Percentiles rank a stretch among this genome's conserved stretches.
These are phyloP conservation scores for Myiozetetes cayanensis DNA, from an alignment of 2,113 vertebrate genomes.

Conservation along the genomic window DNA sequence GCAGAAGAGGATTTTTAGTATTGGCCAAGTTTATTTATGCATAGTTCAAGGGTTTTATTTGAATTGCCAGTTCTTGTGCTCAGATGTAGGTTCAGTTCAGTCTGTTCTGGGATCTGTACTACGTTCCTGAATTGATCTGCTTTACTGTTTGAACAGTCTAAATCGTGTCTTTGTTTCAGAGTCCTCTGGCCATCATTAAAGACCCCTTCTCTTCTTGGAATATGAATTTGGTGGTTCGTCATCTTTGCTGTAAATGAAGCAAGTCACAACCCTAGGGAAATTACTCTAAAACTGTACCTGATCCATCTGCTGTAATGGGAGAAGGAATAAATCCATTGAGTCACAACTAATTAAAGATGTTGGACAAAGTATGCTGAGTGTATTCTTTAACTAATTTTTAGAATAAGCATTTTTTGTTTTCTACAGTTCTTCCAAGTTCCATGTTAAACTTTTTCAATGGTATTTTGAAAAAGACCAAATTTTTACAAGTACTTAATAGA, in stretches of 20 bases:
- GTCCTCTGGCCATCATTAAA: slow-evolving; percentile 59
- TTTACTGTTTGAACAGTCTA: slow-evolving; percentile 24
- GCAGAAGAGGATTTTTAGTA: not conserved
- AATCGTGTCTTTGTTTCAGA: slow-evolving; percentile 52
- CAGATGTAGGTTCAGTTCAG: not conserved
- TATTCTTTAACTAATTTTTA: not conserved
- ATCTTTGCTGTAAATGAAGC: slow-evolving; percentile 27
- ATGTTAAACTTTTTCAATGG: not conserved
- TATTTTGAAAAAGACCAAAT: not conserved
- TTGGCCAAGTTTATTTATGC: not conserved
- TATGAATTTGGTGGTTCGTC: not conserved
- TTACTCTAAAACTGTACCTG: not conserved
- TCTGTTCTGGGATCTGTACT: not conserved
- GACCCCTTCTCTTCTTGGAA: not conserved
- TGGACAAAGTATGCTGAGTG: slow-evolving; percentile 7
- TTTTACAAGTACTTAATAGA: not conserved
- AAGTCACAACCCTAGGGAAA: not conserved
- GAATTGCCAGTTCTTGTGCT: not conserved
- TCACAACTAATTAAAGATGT: slow-evolving; percentile 24
- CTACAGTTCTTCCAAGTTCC: not conserved
- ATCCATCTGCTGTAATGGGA: slow-evolving; percentile 22
- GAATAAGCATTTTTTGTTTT: not conserved
- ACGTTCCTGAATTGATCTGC: not conserved
- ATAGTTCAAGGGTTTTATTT: not conserved
- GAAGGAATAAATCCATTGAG: slow-evolving; percentile 28